Base-by-base conservation (phyloP, 1,140 invertebrate genomes). In the Aethina tumida region DNA sequence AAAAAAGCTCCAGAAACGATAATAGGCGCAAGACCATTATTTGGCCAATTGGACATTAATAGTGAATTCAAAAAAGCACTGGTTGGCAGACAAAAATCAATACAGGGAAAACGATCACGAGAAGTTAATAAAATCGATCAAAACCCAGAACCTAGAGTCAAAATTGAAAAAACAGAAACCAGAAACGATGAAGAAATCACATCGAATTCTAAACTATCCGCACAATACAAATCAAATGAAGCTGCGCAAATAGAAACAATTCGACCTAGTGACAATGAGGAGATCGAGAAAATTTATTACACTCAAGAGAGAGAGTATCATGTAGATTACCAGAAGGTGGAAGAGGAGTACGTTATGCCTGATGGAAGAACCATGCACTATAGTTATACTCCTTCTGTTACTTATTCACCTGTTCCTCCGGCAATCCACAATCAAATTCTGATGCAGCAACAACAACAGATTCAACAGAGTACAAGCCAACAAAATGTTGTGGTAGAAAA, bases 21-120 rank as follows among this genome's bases (percentile, higher is more conserved):
- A 3, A 56, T 58, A 17, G 63, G 63, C 7, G 62, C 62, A 1
- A 49, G 56, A 35, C 62, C 63, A 1, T 31, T 65, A 9, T 62
- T 61, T 41, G 56, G 60, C 0, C 50, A 55, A 44, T 12, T 55
- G 5, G 51, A 61, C 29, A 57, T 60, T 15, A 62, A 60, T 33
- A 40, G 41, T 15, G 58, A 60, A 47, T 56, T 62, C 29, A 53
- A 57, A 37, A 60, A 60, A 52, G 57, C 58, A 3, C 38, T 62
- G 8, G 46, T 47, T 35, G 47, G 47, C 5, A 48, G 48, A 14
- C 48, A 55, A 25, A 51, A 53, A 35, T 50, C 52, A 2, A 35
- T 47, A 16, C 34, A 46, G 35, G 37, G 32, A 5, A 49, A 37
- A 36, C 31, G 42, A 31, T 39, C 35, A 18, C 40, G 43, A 21